Conservation (phyloP, 2,797 vertebrate genomes). For the Rhabdophis nuchalis region DNA sequence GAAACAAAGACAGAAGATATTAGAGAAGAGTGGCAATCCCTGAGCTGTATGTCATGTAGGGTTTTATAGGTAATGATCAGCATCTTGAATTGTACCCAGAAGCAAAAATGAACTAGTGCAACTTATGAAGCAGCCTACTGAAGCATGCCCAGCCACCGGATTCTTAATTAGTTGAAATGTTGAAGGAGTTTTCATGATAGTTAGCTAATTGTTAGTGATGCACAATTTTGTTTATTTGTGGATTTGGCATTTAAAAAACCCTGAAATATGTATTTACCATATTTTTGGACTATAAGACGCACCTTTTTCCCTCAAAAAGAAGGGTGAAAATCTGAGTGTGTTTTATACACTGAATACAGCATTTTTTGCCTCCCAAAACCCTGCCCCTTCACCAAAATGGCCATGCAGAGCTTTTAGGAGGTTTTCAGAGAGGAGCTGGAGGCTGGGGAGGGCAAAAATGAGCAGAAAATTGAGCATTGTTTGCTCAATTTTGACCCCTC, state of each 20-base stretch:
- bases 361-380: too few relatives aligned
- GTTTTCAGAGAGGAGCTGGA: too few relatives aligned
- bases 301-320: too few relatives aligned
- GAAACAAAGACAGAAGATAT: neutral
- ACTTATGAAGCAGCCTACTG: neutral
- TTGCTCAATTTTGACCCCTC: too few relatives aligned
- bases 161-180: neutral
- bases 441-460: too few relatives aligned
- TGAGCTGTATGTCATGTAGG: neutral
- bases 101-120: neutral
- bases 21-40: neutral
- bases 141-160: neutral
- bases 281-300: too few relatives aligned
- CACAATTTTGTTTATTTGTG: neutral
- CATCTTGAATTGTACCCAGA: neutral
- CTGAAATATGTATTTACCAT: neutral
- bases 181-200: neutral
- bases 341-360: too few relatives aligned
- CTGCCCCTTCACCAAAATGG: too few relatives aligned
- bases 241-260: neutral
- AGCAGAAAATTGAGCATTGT: too few relatives aligned
- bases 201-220: neutral
- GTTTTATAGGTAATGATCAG: neutral
- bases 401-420: too few relatives aligned
- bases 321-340: too few relatives aligned